Percentiles rank a stretch among this genome's conserved stretches.
These are phyloP conservation scores for Drosophila sp. DNA, from an alignment of 1,140 invertebrate species.

Conservation along the genomic window DNA sequence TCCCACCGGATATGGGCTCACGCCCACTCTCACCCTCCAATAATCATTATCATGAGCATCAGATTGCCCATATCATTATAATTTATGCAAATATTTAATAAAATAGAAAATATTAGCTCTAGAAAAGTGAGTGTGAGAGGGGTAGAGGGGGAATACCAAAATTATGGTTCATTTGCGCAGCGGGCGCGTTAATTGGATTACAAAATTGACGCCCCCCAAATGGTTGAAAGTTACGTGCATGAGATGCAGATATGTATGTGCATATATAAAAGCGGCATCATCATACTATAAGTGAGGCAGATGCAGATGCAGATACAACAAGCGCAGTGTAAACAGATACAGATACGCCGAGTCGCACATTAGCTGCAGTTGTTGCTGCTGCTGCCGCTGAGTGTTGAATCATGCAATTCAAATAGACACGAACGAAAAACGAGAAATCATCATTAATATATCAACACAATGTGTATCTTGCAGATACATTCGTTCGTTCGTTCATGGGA, in stretches of 20 bases:
- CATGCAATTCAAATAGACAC: slow-evolving; percentile 79
- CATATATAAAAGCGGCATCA: slow-evolving; percentile 8
- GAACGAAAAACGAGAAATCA: slow-evolving; percentile 77
- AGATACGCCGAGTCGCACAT: slow-evolving; percentile 44
- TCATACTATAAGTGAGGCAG: slow-evolving; percentile 25
- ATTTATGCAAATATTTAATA: slow-evolving; percentile 60
- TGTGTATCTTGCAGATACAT: slow-evolving; percentile 67
- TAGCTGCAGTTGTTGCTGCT: slow-evolving; percentile 38
- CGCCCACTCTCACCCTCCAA: slow-evolving; percentile 6
- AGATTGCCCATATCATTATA: slow-evolving; percentile 27
- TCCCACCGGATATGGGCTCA: slow-evolving; percentile 16
- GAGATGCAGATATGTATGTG: slow-evolving; percentile 38
- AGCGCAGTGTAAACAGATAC: slow-evolving; percentile 21
- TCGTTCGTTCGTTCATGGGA: neutral
- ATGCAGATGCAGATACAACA: slow-evolving; percentile 45
- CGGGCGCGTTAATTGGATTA: slow-evolving; percentile 78
- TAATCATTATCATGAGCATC: slow-evolving; percentile 12
- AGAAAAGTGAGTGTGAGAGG: slow-evolving; percentile 2
- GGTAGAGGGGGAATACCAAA: neutral
- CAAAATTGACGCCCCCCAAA: slow-evolving; percentile 64
- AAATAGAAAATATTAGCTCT: slow-evolving; percentile 37
- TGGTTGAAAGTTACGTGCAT: slow-evolving; percentile 49
- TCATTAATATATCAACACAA: slow-evolving; percentile 80
- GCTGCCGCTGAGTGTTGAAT: slow-evolving; percentile 63
- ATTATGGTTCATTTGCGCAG: slow-evolving; percentile 67